Evolutionary conservation across 2,888 invertebrate species (phyloP).

Genomic region (Orthonevra nobilis): DNA sequence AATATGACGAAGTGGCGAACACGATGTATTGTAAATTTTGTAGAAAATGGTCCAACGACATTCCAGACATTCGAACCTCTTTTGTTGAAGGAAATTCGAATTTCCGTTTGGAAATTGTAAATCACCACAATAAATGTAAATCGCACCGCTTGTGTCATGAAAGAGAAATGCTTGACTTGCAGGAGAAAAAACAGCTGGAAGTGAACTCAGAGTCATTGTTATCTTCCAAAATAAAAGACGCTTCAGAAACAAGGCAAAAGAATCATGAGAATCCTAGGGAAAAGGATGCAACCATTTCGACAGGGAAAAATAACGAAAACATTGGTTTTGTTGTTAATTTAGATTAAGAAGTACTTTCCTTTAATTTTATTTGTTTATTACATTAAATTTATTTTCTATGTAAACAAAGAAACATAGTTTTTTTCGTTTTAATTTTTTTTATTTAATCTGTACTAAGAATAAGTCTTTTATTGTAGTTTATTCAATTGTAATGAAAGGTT

Average conservation of each 20-base stretch:
- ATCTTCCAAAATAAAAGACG: no score
- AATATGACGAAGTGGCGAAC: constrained; percentile 85
- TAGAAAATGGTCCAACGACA: constrained; percentile 86
- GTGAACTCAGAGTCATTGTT: background rate
- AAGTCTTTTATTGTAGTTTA: no score
- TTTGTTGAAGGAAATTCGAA: constrained; percentile 90
- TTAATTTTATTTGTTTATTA: no score
- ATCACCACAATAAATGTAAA: constrained; percentile 90
- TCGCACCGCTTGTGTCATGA: constrained; percentile 86
- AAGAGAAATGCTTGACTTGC: constrained; percentile 79
- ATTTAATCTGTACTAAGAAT: no score
- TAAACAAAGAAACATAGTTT: background rate
- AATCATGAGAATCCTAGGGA: no score
- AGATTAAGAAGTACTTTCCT: constrained; percentile 38
- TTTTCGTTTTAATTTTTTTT: constrained; percentile 8
- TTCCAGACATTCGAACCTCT: constrained; percentile 87
- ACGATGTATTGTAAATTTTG: constrained; percentile 88
- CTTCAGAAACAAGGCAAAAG: no score
- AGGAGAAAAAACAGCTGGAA: constrained; percentile 48
- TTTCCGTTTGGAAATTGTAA: constrained; percentile 88
- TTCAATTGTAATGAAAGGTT: no score
- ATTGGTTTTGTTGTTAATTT: constrained; percentile 53
- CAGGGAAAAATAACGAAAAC: constrained; percentile 25
- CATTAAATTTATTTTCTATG: no score
- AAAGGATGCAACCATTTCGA: constrained; percentile 10